phyloP scores from a whole-genome alignment of 2,888 invertebrate genomes.

The Drosophila ezoana region DNA sequence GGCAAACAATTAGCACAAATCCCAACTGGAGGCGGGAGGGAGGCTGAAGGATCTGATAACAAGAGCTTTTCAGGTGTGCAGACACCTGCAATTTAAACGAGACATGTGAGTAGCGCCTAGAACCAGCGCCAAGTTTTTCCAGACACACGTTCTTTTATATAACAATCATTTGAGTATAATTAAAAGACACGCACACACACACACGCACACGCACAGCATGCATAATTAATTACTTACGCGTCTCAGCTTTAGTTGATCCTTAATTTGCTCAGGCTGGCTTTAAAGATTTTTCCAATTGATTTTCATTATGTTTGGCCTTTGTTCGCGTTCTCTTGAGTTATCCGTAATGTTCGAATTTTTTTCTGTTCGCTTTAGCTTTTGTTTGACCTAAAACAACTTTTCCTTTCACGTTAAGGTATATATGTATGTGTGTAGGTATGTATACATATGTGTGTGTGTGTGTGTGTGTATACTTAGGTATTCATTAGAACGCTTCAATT shows the following conservation, averaged over 20 bases:
- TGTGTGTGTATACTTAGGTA: constrained; percentile 48
- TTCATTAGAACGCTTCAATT: constrained; percentile 50
- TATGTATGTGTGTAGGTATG: constrained; percentile 14
- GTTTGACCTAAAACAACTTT: constrained; percentile 73
- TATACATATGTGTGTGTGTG: constrained; percentile 13
- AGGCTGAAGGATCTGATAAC: constrained; percentile 59
- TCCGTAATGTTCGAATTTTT: constrained; percentile 1
- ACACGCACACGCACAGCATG: constrained; percentile 21
- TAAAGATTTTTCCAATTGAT: constrained; percentile 36
- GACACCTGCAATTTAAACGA: constrained; percentile 16
- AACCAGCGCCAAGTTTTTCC: neutral
- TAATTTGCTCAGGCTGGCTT: constrained; percentile 15
- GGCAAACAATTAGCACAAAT: constrained; percentile 47
- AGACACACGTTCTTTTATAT: constrained; percentile 34
- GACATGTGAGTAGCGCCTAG: constrained; percentile 11
- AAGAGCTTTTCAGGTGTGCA: constrained; percentile 42
- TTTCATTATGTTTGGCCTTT: constrained; percentile 32
- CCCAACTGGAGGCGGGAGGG: neutral
- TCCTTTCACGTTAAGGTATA: constrained; percentile 31
- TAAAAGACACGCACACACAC: constrained; percentile 3
- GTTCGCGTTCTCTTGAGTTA: constrained; percentile 1
- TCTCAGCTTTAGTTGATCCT: constrained; percentile 34
- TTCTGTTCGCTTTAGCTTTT: constrained; percentile 48
- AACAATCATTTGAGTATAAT: constrained; percentile 29
- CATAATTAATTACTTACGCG: constrained; percentile 55